Evolutionary conservation across 2,797 vertebrate genomes (phyloP).

Genomic region (Enteromius argenteus): DNA sequence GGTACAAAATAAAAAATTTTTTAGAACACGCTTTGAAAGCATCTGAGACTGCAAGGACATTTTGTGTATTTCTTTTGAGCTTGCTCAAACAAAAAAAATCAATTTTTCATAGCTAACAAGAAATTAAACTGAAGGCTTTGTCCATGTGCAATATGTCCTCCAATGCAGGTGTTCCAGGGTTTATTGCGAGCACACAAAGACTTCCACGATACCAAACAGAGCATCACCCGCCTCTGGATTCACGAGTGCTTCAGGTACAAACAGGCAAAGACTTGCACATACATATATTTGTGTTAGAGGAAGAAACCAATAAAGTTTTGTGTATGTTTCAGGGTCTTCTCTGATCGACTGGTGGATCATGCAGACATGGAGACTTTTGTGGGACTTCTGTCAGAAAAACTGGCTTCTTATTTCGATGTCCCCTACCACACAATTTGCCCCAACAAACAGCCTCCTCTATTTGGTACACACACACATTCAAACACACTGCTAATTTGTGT

Average conservation of each 20-base stretch:
- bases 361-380: constrained; percentile 82
- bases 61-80: not conserved
- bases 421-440: constrained; percentile 86
- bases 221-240: constrained; percentile 87
- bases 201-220: constrained; percentile 85
- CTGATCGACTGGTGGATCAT: constrained; percentile 85
- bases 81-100: not conserved
- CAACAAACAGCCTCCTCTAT: constrained; percentile 83
- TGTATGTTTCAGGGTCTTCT: constrained; percentile 84
- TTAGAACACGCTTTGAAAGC: constrained; percentile 1
- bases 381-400: constrained; percentile 81
- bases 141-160: not conserved
- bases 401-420: constrained; percentile 84
- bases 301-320: constrained; percentile 1
- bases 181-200: constrained; percentile 86
- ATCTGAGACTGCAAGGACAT: constrained; percentile 4
- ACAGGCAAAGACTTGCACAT: constrained; percentile 7
- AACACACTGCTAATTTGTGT: not conserved
- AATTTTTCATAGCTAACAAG: not conserved
- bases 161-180: constrained; percentile 87
- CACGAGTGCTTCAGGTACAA: constrained; percentile 91
- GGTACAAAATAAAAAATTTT: not conserved
- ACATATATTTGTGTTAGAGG: constrained; percentile 6
- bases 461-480: constrained; percentile 76
- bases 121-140: constrained; percentile 12